Percentiles rank a stretch among this genome's conserved stretches.
Conservation (phyloP, 2,113 vertebrate genomes). For the Sula dactylatra region DNA sequence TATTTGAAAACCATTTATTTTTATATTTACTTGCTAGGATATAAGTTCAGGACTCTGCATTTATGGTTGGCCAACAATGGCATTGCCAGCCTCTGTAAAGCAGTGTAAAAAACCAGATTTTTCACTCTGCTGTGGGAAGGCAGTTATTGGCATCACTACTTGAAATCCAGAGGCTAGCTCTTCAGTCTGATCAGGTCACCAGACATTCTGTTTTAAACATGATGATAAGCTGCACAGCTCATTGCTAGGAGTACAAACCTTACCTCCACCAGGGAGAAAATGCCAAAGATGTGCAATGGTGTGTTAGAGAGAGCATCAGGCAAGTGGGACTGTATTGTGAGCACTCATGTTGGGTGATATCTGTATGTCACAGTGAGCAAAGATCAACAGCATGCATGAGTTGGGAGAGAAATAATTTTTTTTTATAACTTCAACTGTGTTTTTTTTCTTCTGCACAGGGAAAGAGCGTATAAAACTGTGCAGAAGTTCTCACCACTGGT, state of each 20-base stretch:
- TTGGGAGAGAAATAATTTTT: background rate
- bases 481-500: background rate
- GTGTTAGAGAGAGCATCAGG: background rate
- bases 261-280: background rate
- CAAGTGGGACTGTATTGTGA: background rate
- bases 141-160: background rate
- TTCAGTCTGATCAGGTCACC: background rate
- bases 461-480: background rate
- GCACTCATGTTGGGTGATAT: accelerated
- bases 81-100: background rate
- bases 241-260: background rate
- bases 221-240: background rate
- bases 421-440: background rate
- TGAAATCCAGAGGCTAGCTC: background rate
- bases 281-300: background rate
- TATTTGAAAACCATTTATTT: background rate
- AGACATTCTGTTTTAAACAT: background rate
- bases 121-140: background rate
- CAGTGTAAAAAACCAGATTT: background rate
- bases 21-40: background rate
- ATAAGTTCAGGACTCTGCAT: background rate
- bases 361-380: accelerated
- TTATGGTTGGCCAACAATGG: background rate
- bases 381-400: too few relatives aligned
- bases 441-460: background rate